Evolutionary conservation across 2,888 invertebrate genomes (phyloP).

Genomic region (Rhagonycha fulva): DNA sequence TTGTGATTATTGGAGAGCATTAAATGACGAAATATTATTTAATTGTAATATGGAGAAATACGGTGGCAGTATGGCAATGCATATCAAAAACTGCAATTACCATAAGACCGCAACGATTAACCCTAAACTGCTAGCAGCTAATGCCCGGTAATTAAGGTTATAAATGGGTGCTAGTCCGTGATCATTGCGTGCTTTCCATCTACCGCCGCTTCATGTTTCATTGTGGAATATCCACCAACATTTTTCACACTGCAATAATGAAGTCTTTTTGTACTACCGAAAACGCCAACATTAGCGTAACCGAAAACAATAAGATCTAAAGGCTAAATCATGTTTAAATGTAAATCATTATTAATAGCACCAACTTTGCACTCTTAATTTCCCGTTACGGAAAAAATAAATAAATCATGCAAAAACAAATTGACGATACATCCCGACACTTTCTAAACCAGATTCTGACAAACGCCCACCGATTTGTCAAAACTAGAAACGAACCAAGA

Average conservation of each 20-base stretch:
- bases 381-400: neutral
- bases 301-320: neutral
- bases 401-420: slow-evolving; percentile 1
- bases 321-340: neutral
- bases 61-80: neutral
- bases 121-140: slow-evolving; percentile 27
- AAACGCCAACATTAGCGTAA: slow-evolving; percentile 13
- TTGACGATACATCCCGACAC: neutral
- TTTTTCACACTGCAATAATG: slow-evolving; percentile 30
- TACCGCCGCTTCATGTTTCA: slow-evolving; percentile 25
- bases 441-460: neutral
- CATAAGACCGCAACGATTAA: slow-evolving; percentile 28
- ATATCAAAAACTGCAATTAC: slow-evolving; percentile 23
- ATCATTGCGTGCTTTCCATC: slow-evolving; percentile 29
- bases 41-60: neutral
- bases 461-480: slow-evolving; percentile 3
- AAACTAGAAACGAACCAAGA: slow-evolving; percentile 12
- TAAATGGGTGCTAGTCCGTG: slow-evolving; percentile 31
- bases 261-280: slow-evolving; percentile 18
- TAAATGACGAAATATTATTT: neutral
- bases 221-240: slow-evolving; percentile 21
- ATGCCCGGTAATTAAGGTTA: slow-evolving; percentile 31
- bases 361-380: neutral
- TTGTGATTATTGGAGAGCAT: neutral
- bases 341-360: neutral